These are phyloP conservation scores for Lacerta agilis DNA, from an alignment of 2,797 vertebrate genomes.

Conservation along the genomic window DNA sequence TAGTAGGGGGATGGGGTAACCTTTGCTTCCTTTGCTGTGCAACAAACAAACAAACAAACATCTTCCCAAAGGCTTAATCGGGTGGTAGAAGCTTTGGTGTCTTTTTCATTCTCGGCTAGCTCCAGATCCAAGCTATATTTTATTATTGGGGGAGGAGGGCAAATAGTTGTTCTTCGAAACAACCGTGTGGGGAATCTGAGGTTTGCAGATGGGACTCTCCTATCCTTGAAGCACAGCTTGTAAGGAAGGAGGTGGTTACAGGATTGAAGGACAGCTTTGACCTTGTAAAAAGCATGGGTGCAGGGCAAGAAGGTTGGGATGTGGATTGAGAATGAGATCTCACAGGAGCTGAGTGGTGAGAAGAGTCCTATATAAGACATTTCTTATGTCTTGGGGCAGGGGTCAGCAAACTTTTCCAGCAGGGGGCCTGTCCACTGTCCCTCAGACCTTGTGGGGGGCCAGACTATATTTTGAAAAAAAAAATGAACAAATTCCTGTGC, in stretches of 20 bases:
- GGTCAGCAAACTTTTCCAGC: too few species aligned
- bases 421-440: too few species aligned
- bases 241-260: too few species aligned
- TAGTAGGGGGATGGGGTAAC: neutral
- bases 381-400: neutral
- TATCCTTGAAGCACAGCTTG: neutral
- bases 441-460: too few species aligned
- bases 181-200: neutral
- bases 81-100: neutral
- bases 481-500: too few species aligned
- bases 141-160: neutral
- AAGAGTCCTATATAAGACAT: too few species aligned
- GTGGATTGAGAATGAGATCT: neutral
- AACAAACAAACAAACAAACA: neutral
- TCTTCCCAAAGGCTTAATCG: neutral
- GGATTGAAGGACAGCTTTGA: neutral
- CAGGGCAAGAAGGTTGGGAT: neutral
- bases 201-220: neutral
- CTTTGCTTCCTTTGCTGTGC: neutral
- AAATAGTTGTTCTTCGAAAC: neutral
- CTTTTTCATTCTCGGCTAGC: neutral
- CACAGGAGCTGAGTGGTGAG: neutral
- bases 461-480: too few species aligned
- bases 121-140: neutral
- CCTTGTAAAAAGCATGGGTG: neutral